phyloP scores from a whole-genome alignment of 2,797 vertebrate species.

The Vultur gryphus region DNA sequence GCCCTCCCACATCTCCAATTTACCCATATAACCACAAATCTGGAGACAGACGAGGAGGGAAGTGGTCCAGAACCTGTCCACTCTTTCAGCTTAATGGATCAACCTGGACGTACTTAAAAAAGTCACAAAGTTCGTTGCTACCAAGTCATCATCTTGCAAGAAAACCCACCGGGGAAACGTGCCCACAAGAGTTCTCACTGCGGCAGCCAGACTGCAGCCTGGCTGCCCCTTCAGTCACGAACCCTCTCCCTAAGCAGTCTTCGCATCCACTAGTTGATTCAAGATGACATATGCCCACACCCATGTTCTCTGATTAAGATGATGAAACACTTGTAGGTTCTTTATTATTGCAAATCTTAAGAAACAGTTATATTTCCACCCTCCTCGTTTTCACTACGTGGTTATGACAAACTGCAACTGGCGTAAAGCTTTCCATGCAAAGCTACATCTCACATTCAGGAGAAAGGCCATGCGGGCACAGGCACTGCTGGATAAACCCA shows the following conservation, averaged over 20 bases:
- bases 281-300: not conserved
- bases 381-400: not conserved
- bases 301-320: not conserved
- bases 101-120: not conserved
- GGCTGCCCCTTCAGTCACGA: not conserved
- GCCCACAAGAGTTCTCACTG: not conserved
- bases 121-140: not conserved
- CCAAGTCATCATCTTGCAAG: not conserved
- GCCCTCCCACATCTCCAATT: not conserved
- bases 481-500: not conserved
- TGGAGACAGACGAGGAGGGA: not conserved
- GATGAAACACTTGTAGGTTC: not conserved
- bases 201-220: not conserved
- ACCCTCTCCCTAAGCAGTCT: not conserved
- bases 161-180: not conserved
- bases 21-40: not conserved
- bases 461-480: not conserved
- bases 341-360: not conserved
- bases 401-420: not conserved
- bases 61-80: not conserved
- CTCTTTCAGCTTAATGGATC: not conserved
- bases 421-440: fast-evolving
- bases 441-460: not conserved
- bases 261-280: not conserved
- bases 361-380: not conserved